Percentiles rank a stretch among this genome's conserved stretches.
These are phyloP conservation scores for Lacerta viridis DNA, from an alignment of 2,797 vertebrate genomes.

Conservation along the genomic window DNA sequence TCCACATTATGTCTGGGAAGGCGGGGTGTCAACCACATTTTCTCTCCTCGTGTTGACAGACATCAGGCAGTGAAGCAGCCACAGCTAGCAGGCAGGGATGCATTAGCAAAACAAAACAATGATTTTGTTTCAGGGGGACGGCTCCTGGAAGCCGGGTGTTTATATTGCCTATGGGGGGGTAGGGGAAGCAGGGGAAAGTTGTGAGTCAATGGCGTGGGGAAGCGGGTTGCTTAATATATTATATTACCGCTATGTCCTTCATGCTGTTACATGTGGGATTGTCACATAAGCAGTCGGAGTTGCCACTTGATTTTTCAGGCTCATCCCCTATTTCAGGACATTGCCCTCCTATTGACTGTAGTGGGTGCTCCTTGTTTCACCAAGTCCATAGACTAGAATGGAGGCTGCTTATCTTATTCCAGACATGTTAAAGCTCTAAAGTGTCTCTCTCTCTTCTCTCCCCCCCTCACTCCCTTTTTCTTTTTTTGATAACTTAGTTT, in stretches of 20 bases:
- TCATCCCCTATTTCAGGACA: not conserved
- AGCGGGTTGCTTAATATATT: not conserved
- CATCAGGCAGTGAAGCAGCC: not conserved
- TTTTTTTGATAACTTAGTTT: not conserved
- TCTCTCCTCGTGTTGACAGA: too few relatives aligned
- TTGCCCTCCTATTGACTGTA: not conserved
- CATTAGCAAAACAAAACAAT: not conserved
- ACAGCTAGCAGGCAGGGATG: not conserved
- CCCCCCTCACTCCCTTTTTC: not conserved
- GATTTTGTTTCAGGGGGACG: not conserved
- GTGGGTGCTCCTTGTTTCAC: not conserved
- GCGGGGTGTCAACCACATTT: not conserved
- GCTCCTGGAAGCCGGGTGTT: not conserved
- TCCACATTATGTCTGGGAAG: slow-evolving; percentile 3
- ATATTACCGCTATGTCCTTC: not conserved
- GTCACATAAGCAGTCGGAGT: too few relatives aligned
- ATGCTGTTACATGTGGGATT: not conserved
- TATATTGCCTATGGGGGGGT: not conserved
- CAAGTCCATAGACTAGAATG: not conserved
- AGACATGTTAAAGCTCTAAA: not conserved
- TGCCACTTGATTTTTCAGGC: not conserved
- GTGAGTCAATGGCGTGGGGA: not conserved
- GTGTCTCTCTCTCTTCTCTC: not conserved
- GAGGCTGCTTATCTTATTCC: not conserved
- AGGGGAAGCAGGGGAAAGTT: not conserved